Percentiles rank a stretch among this genome's conserved stretches.
Conservation (phyloP, 2,113 vertebrate genomes). For the Phocoena phocoena region DNA sequence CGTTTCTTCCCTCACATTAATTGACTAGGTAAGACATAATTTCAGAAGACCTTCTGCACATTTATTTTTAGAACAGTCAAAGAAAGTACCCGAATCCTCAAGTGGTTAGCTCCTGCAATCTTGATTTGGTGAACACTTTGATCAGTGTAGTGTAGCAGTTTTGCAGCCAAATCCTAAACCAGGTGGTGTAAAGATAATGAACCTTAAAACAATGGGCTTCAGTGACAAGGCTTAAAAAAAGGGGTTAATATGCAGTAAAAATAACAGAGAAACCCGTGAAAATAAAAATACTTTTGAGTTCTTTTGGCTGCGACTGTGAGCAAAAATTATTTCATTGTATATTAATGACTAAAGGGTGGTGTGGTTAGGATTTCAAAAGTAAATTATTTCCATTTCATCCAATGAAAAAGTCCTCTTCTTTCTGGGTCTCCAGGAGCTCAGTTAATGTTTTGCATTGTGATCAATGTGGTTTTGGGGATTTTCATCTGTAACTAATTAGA, state of each 20-base stretch:
- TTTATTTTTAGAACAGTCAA: conserved; percentile 23
- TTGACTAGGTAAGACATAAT: not conserved
- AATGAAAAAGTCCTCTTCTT: not conserved
- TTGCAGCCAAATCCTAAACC: conserved; percentile 28
- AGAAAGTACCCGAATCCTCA: conserved; percentile 20
- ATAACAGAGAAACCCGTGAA: not conserved
- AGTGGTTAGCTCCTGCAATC: conserved; percentile 27
- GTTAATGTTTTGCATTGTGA: conserved; percentile 20
- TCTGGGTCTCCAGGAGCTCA: not conserved
- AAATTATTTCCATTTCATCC: conserved; percentile 43
- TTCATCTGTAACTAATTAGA: conserved; percentile 58
- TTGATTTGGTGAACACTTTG: conserved; percentile 41
- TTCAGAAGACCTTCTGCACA: not conserved
- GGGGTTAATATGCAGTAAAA: not conserved
- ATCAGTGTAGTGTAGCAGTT: conserved; percentile 44
- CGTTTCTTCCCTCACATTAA: not conserved
- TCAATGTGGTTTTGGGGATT: not conserved
- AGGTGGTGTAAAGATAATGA: conserved; percentile 63
- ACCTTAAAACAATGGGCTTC: not conserved
- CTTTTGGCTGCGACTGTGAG: not conserved
- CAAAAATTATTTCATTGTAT: conserved; percentile 32
- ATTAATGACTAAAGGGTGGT: not conserved
- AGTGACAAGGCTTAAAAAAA: not conserved
- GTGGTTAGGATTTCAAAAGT: conserved; percentile 43
- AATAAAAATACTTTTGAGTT: conserved; percentile 11